phyloP scores from a whole-genome alignment of 2,113 vertebrate genomes.

The Heteronetta atricapilla region DNA sequence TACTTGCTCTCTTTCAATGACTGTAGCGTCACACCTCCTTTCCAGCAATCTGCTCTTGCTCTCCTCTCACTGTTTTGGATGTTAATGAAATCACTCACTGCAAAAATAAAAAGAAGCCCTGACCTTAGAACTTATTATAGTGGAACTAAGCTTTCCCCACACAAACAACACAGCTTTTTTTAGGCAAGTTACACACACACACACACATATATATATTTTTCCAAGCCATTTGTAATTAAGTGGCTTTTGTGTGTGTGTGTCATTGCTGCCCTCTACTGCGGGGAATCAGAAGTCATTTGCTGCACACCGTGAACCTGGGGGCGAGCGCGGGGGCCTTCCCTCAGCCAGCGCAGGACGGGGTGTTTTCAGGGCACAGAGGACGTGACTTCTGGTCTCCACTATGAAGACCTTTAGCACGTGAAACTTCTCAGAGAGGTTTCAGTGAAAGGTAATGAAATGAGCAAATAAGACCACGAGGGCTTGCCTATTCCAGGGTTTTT shows the following conservation, averaged over 20 bases:
- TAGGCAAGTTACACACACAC: not conserved
- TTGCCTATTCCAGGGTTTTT: not conserved
- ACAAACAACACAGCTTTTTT: not conserved
- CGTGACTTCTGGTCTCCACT: not conserved
- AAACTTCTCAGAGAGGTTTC: not conserved
- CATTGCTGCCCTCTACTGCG: conserved; percentile 69
- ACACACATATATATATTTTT: not conserved
- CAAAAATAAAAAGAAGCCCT: not conserved
- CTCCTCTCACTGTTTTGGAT: not conserved
- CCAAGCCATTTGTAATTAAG: not conserved
- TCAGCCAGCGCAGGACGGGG: not conserved
- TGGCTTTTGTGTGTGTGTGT: not conserved
- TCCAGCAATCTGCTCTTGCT: not conserved
- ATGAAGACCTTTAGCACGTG: fast-evolving
- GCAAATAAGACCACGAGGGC: fast-evolving
- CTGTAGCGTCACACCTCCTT: not conserved
- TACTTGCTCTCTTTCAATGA: not conserved
- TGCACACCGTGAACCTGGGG: not conserved
- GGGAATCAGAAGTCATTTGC: not conserved
- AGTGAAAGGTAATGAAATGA: not conserved
- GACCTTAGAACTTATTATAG: not conserved
- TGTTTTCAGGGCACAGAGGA: too few species aligned
- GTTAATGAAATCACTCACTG: not conserved
- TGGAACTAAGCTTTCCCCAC: not conserved
- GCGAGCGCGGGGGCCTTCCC: not conserved